Base-by-base conservation (phyloP, 2,888 invertebrate genomes). In the Habroteleia sp. region DNA sequence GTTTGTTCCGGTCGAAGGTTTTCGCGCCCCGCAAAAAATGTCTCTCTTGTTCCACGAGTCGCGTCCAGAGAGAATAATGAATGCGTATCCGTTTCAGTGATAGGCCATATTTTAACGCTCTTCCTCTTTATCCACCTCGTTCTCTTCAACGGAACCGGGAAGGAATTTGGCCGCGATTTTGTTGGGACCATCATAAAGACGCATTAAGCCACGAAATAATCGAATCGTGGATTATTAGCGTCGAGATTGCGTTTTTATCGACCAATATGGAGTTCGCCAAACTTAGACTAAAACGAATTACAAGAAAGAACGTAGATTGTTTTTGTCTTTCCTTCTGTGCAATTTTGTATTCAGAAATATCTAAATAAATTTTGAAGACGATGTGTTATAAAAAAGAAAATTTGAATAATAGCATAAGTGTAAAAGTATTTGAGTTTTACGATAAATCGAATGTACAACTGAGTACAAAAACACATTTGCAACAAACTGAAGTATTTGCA, bases 71-170 rank as follows among this genome's bases (percentile, higher is more conserved):
- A 63, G 54, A 63, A 76, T 66, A 71, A 71, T 60, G 65, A 76
- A 72, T 69, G 63, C 69, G 65, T 69, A 73, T 76, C 73, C 65
- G 68, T 42, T 73, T 48, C 63, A 46, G 68, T 54, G 73, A 76
- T 73, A 73, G 68, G 62, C 76, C 73, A 76, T 76, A 73, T 73
- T 73, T 76, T 65, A 76, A 29, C 42, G 63, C 63, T 52, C 52
- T 73, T 58, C 44, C 73, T 60, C 60, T 42, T 52, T 52, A 25
- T 25, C 60, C 69, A 37, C 35, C 31, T 42, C 42, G 10, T 42
- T 52, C 69, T 27, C 31, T 35, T 42, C 13, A 11, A 8, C 46
- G 10, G 17, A 29, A 42, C 23, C 44, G 35, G 11, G 14, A 46
- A 60, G 58, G 42, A 63, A 48, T 25, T 62, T 41, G 31, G 31